A percentile compares a stretch with the other conserved stretches of the same genome.
Conservation (phyloP, 2,888 invertebrate species). For the Agrilus cyanescens region DNA sequence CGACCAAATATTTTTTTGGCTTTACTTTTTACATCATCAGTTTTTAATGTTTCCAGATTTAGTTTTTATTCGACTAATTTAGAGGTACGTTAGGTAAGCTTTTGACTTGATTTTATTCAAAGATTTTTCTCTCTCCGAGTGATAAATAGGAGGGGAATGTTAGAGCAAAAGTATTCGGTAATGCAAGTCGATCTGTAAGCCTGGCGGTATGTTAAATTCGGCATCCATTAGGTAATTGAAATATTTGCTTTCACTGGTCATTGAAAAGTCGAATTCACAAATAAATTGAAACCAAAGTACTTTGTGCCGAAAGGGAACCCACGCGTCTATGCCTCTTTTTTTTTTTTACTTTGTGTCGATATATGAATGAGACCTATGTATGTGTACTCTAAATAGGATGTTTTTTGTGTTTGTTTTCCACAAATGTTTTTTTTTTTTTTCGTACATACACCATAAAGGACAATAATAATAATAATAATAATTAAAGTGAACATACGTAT, state of each 20-base stretch:
- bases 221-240: constrained; percentile 36
- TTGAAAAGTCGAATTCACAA: constrained; percentile 33
- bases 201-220: constrained; percentile 26
- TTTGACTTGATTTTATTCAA: no score
- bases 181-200: constrained; percentile 14
- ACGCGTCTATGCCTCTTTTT: constrained; percentile 15
- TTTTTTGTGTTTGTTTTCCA: constrained; percentile 9
- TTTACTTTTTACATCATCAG: no score
- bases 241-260: constrained; percentile 32
- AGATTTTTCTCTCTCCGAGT: no score
- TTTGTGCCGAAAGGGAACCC: constrained; percentile 28
- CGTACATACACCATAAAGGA: no score
- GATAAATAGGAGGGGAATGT: no score
- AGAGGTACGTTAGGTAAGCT: no score
- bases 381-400: constrained; percentile 9
- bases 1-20: no score
- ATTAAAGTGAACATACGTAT: no score
- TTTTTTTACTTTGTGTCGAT: constrained; percentile 12
- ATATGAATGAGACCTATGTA: not conserved
- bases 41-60: no score
- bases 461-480: no score
- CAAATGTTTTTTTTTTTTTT: no score
- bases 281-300: constrained; percentile 29
- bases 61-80: no score
- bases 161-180: constrained; percentile 15